Percentiles rank a stretch among this genome's conserved stretches.
Conservation (phyloP, 1,140 invertebrate species). For the Phenacoccus solenopsis region DNA sequence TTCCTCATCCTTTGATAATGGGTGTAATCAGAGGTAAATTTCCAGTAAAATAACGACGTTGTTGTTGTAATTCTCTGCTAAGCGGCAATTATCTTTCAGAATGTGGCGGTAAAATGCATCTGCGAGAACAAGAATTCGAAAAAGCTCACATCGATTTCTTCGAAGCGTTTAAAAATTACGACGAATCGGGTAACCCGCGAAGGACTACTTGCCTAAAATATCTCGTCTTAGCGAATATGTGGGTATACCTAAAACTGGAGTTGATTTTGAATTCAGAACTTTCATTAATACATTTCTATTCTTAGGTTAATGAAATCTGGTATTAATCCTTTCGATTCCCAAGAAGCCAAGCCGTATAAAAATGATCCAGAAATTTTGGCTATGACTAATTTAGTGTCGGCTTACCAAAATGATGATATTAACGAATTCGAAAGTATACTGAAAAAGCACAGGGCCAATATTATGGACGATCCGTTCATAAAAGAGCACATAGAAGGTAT, state of each 20-base stretch:
- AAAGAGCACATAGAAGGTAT: conserved; percentile 91
- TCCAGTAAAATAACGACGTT: no score
- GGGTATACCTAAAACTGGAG: conserved; percentile 28
- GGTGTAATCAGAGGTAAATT: conserved; percentile 86
- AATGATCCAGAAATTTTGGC: conserved; percentile 98
- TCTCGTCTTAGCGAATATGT: conserved; percentile 96
- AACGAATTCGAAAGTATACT: conserved; percentile 97
- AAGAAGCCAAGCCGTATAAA: conserved; percentile 99
- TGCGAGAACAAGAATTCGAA: conserved; percentile 96
- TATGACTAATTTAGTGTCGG: conserved; percentile 97
- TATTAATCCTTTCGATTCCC: conserved; percentile 99
- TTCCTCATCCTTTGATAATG: conserved; percentile 99
- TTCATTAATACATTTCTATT: conserved; percentile 23
- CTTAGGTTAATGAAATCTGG: conserved; percentile 98
- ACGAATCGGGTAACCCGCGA: conserved; percentile 95
- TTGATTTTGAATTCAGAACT: background rate
- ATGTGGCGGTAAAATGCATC: conserved; percentile 99
- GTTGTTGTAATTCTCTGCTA: background rate
- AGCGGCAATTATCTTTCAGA: conserved; percentile 45
- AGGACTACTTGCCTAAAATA: conserved; percentile 97
- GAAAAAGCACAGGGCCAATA: conserved; percentile 86
- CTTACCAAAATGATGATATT: conserved; percentile 99
- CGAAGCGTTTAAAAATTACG: conserved; percentile 99
- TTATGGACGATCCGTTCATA: conserved; percentile 99
- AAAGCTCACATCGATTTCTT: conserved; percentile 99